phyloP scores from a whole-genome alignment of 1,140 invertebrate species.

The Lutraria rhynchaena region DNA sequence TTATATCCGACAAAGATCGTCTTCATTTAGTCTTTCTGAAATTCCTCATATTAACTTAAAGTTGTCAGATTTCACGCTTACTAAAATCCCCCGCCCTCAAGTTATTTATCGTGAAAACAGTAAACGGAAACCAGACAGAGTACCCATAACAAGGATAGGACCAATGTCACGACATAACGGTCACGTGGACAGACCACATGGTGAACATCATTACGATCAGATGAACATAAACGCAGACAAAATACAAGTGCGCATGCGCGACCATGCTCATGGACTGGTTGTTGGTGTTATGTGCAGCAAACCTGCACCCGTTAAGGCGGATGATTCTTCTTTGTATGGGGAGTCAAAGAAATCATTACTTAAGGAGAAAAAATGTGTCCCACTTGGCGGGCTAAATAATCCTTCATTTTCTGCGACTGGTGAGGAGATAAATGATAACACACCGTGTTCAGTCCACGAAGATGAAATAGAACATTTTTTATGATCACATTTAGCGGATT shows the following conservation, averaged over 20 bases:
- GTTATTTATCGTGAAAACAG: conserved; percentile 58
- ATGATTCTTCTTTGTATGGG: not conserved
- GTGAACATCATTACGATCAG: not conserved
- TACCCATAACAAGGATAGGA: not conserved
- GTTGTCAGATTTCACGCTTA: conserved; percentile 68
- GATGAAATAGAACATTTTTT: conserved; percentile 27
- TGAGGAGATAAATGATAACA: conserved; percentile 9
- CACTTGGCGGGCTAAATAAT: conserved; percentile 10
- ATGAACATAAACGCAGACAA: conserved; percentile 36
- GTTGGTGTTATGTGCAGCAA: conserved; percentile 54
- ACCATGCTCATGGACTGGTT: conserved; percentile 53
- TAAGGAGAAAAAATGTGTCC: not conserved
- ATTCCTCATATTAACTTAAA: conserved; percentile 68
- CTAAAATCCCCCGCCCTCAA: conserved; percentile 64
- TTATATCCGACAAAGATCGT: conserved; percentile 62
- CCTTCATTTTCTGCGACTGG: conserved; percentile 23
- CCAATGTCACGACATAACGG: not conserved
- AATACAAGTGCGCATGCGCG: conserved; percentile 50
- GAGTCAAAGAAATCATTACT: conserved; percentile 1
- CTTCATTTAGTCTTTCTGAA: conserved; percentile 64
- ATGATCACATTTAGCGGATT: not conserved
- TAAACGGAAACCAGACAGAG: not conserved
- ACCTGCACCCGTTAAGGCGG: not conserved
- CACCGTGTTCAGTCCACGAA: conserved; percentile 1
- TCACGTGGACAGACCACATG: not conserved